Conservation (phyloP, 2,113 vertebrate species). For the Ornithorhynchus anatinus region DNA sequence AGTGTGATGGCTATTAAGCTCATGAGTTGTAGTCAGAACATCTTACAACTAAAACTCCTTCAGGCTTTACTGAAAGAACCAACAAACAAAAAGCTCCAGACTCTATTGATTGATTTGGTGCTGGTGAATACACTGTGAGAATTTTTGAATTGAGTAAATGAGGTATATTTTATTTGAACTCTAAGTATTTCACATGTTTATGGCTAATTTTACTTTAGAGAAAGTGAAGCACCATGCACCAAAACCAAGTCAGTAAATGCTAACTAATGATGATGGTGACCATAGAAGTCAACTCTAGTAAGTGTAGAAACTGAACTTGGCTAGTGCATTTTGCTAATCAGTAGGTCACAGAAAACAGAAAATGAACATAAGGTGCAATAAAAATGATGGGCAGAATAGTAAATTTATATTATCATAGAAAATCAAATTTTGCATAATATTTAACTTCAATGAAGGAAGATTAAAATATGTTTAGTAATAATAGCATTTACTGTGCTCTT, state of each 20-base stretch:
- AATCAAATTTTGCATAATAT: no score
- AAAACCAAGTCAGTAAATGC: conserved; percentile 26
- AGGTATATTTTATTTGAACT: not conserved
- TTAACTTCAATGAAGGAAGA: no score
- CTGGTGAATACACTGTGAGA: not conserved
- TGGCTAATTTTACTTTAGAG: conserved; percentile 17
- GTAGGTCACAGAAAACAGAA: not conserved
- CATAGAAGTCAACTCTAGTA: not conserved
- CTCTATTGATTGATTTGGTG: not conserved
- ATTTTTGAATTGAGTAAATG: not conserved
- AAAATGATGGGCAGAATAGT: not conserved
- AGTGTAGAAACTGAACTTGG: conserved; percentile 12
- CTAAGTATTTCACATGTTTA: not conserved
- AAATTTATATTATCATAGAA: not conserved
- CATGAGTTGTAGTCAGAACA: conserved; percentile 34
- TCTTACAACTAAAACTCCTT: conserved; percentile 40
- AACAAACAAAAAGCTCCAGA: not conserved
- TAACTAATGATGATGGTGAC: conserved; percentile 30
- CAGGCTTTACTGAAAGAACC: conserved; percentile 20
- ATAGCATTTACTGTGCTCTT: no score
- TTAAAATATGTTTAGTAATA: no score
- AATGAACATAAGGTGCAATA: not conserved
- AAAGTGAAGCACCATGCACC: not conserved
- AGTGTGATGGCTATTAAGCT: conserved; percentile 42
- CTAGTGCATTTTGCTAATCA: not conserved